Evolutionary conservation across 2,113 vertebrate species (phyloP), one percentile per base, ranked within the genome.

Genomic region (Dermatemys mawii): DNA sequence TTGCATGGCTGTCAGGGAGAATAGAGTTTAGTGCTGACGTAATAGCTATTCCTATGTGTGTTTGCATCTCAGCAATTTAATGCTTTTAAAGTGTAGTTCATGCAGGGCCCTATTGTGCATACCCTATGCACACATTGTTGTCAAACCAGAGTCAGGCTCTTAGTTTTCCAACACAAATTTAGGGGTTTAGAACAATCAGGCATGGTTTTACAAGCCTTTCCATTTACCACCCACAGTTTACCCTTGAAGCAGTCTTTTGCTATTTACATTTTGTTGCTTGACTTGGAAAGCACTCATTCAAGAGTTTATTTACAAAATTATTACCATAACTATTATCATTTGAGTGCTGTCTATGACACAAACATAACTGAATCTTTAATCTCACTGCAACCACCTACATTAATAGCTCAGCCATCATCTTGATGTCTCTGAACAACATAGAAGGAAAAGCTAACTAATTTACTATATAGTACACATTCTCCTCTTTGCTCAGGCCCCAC

Each of bases 151-250:
- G 13, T 90, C 55, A 54, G 19, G 13, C 41, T 85, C 13, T 32
- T 55, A 22, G 24, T 14, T 73, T 54, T 91, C 60, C 76, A 86
- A 38, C 27, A 60, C 57, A 78, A 76, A 83, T n/a, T 29, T 41
- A 38, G 83, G 87, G 49, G 73, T 83, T 92, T 94, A 53, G 73
- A 35, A 81, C 12, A 24, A 46, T n/a, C 46, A 73, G 29, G 38
- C 32, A 60, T 4, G 50, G 11, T 75, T 83, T 92, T 82, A 75
- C 53, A 96, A 93, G 51, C 41, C 55, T 82, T 90, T 38, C 83
- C 49, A 53, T 93, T 84, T 92, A 90, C 81, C 92, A 84, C 81
- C 81, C 81, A 86, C 94, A 90, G 73, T 53, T 93, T 27, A 51
- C 75, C 55, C 88, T 50, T 79, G 73, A 87, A 81, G 44, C 91